phyloP scores from a whole-genome alignment of 1,140 invertebrate species.

The Adelges cooleyi region DNA sequence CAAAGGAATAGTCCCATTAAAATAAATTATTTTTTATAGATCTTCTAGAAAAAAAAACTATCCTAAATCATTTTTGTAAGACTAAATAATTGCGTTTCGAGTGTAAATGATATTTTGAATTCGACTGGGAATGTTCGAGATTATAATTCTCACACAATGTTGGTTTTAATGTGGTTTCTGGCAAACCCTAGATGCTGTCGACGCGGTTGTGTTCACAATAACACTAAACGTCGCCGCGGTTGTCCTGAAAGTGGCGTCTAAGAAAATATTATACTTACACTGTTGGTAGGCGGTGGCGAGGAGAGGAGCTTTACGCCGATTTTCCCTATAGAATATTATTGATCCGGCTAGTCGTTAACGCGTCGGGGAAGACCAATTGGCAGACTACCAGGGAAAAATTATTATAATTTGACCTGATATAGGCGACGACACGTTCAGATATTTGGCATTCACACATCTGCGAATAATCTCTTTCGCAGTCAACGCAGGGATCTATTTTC shows the following conservation, averaged over 20 bases:
- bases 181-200: too few relatives aligned
- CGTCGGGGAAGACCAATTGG: background rate
- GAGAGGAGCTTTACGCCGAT: background rate
- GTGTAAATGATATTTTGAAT: too few relatives aligned
- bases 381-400: background rate
- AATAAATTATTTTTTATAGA: too few relatives aligned
- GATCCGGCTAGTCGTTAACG: background rate
- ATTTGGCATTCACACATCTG: background rate
- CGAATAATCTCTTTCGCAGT: background rate
- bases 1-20: too few relatives aligned
- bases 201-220: too few relatives aligned
- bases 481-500: background rate
- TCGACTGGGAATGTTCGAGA: too few relatives aligned
- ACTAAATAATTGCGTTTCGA: too few relatives aligned
- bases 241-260: constrained; percentile 4
- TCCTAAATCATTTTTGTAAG: too few relatives aligned
- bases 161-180: too few relatives aligned
- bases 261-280: constrained; percentile 10
- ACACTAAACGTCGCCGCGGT: background rate
- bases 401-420: background rate
- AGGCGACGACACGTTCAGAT: background rate
- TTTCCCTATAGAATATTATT: background rate
- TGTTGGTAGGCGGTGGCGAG: background rate
- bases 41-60: too few relatives aligned
- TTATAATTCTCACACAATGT: too few relatives aligned